Percentiles rank a stretch among this genome's conserved stretches.
phyloP scores from a whole-genome alignment of 2,888 invertebrate species.

The Zygothrica quintamaculata region DNA sequence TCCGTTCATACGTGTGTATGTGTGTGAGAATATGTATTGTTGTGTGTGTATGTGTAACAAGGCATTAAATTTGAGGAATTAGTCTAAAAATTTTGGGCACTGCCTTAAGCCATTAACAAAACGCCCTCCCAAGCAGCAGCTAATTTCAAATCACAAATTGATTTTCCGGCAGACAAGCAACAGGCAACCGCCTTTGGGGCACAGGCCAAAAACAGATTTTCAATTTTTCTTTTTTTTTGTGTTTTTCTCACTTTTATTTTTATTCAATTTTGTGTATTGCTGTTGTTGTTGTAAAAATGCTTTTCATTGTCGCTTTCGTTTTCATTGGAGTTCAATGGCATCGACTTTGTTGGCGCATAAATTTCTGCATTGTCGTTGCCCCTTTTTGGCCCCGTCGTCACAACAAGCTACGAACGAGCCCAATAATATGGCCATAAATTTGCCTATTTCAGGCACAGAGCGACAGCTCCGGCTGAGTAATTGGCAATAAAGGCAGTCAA shows the following conservation, averaged over 20 bases:
- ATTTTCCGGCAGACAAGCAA: slow-evolving; percentile 70
- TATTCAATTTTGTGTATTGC: not conserved
- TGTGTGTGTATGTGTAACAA: slow-evolving; percentile 40
- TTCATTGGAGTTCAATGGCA: slow-evolving; percentile 71
- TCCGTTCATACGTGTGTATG: slow-evolving; percentile 9
- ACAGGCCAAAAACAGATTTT: slow-evolving; percentile 37
- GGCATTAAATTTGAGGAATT: slow-evolving; percentile 72
- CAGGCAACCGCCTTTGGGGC: slow-evolving; percentile 43
- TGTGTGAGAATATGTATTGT: too few relatives aligned
- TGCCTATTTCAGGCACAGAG: slow-evolving; percentile 27
- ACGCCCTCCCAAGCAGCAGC: slow-evolving; percentile 22
- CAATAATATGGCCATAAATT: slow-evolving; percentile 51
- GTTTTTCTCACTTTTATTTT: slow-evolving; percentile 1
- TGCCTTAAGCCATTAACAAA: slow-evolving; percentile 30
- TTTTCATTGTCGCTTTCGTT: slow-evolving; percentile 77
- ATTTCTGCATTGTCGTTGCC: slow-evolving; percentile 57
- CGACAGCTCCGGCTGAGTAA: slow-evolving; percentile 41
- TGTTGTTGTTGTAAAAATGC: slow-evolving; percentile 50
- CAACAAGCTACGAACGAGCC: slow-evolving; percentile 15
- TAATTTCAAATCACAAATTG: slow-evolving; percentile 12
- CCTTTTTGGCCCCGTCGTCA: slow-evolving; percentile 39
- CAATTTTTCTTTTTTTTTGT: slow-evolving; percentile 29
- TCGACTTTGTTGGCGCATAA: slow-evolving; percentile 47
- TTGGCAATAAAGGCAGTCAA: slow-evolving; percentile 42
- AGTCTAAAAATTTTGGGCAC: slow-evolving; percentile 44